Evolutionary conservation across 2,888 invertebrate genomes (phyloP).

Genomic region (Steinernema hermaphroditum): DNA sequence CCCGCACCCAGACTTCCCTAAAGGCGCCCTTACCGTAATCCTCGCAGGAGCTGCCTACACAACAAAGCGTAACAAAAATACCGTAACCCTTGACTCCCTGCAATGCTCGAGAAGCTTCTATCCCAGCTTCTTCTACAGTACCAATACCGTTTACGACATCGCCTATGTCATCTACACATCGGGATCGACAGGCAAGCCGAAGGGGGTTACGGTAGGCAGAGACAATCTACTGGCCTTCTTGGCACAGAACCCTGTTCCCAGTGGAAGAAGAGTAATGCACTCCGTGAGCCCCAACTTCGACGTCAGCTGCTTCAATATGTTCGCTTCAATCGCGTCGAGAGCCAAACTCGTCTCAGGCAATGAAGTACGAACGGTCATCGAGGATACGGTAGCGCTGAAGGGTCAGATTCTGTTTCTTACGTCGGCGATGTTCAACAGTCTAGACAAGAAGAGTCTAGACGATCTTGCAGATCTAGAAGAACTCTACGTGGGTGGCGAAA

Average conservation of each 20-base stretch:
- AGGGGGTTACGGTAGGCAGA: slow-evolving; percentile 55
- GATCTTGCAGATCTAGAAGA: slow-evolving; percentile 35
- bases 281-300: slow-evolving; percentile 60
- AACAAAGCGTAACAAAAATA: not conserved
- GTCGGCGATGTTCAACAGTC: slow-evolving; percentile 58
- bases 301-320: slow-evolving; percentile 59
- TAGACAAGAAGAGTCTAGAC: slow-evolving; percentile 30
- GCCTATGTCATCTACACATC: slow-evolving; percentile 61
- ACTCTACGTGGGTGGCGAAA: slow-evolving; percentile 56
- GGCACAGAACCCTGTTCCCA: slow-evolving; percentile 45
- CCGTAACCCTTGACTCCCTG: slow-evolving; percentile 3
- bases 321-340: slow-evolving; percentile 42
- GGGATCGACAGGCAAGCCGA: slow-evolving; percentile 62
- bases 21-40: slow-evolving; percentile 11
- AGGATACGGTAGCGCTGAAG: slow-evolving; percentile 12
- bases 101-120: not conserved
- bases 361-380: not conserved
- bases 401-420: slow-evolving; percentile 48
- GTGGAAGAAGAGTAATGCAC: slow-evolving; percentile 43
- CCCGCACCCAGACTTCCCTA: slow-evolving; percentile 11
- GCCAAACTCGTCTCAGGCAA: not conserved
- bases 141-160: slow-evolving; percentile 34
- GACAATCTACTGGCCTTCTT: slow-evolving; percentile 49
- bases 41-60: slow-evolving; percentile 30
- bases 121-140: slow-evolving; percentile 1